A percentile compares a stretch with the other conserved stretches of the same genome.
Evolutionary conservation across 2,113 vertebrate species (phyloP).

Genomic region (Neomonachus schauinslandi): DNA sequence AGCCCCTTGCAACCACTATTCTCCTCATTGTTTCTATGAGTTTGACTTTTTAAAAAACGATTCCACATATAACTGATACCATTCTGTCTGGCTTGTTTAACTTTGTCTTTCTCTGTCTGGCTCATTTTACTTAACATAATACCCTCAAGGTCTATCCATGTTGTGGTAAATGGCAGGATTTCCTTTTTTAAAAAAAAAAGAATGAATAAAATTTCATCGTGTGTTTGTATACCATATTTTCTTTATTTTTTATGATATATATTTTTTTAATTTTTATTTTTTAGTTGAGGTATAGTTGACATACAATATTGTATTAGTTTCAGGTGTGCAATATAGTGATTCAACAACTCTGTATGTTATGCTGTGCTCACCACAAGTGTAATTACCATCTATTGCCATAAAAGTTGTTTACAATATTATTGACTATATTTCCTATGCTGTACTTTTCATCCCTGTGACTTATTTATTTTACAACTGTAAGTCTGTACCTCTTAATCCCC

Average conservation of each 20-base stretch:
- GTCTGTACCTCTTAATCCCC: background rate
- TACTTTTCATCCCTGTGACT: background rate
- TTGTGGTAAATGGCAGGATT: background rate
- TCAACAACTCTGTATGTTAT: background rate
- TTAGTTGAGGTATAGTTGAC: background rate
- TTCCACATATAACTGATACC: background rate
- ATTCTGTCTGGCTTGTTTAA: background rate
- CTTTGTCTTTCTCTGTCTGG: background rate
- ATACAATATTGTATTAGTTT: background rate
- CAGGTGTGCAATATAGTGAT: background rate
- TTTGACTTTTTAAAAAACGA: background rate
- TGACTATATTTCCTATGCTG: background rate
- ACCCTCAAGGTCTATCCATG: background rate
- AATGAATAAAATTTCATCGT: background rate
- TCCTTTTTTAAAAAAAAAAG: background rate
- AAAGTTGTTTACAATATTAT: background rate
- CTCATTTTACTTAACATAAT: background rate
- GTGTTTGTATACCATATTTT: background rate
- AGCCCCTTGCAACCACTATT: background rate
- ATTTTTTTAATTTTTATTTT: background rate
- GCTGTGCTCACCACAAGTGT: background rate
- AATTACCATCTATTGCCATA: background rate
- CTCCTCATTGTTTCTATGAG: background rate
- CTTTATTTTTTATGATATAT: background rate
- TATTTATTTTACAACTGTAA: background rate